Evolutionary conservation across 2,797 vertebrate species (phyloP), one percentile per base, ranked within the genome.

Genomic region (Sandelia bainsii): DNA sequence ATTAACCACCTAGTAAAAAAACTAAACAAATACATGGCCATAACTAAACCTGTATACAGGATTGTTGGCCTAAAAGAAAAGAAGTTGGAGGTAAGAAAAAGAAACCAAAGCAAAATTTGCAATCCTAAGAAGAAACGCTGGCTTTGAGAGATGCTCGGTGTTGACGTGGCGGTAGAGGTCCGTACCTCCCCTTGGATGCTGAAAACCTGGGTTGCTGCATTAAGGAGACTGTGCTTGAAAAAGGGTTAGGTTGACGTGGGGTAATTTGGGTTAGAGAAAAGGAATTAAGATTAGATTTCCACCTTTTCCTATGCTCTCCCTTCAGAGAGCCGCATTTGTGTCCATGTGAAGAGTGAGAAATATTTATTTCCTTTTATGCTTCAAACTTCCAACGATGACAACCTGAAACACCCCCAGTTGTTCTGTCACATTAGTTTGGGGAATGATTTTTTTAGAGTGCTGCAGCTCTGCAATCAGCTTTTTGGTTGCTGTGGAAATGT

Each of bases 231-330:
- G 95, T 90, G 89, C 92, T 94, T 95, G 92, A 94, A 92, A 95
- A 95, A 93, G 93, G 93, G 95, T 95, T 95, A 94, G 92, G 86
- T 89, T 91, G 92, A 93, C 78, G 89, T 92, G 92, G 93, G 94
- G 94, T 94, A 94, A 95, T 95, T 94, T 93, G 91, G 94, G 94
- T 95, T 95, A 95, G 94, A 94, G 94, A 92, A 94, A 94, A 94
- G 92, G 87, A 94, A 93, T 94, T 92, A 89, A 87, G 92, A 94
- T 95, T 94, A 95, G 91, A 91, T 83, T 83, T 93, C 89, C 83
- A 93, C 91, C 91, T 92, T 93, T 93, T 91, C 85, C 89, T 91
- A 91, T 19, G 80, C 89, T 91, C 88, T 81, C 82, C 80, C 79
- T 76, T 79, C 76, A 87, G 86, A 92, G 93, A 94, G 90, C 81